Percentiles rank a stretch among this genome's conserved stretches.
Conservation (phyloP, 2,113 vertebrate species). For the Salvelinus alpinus region DNA sequence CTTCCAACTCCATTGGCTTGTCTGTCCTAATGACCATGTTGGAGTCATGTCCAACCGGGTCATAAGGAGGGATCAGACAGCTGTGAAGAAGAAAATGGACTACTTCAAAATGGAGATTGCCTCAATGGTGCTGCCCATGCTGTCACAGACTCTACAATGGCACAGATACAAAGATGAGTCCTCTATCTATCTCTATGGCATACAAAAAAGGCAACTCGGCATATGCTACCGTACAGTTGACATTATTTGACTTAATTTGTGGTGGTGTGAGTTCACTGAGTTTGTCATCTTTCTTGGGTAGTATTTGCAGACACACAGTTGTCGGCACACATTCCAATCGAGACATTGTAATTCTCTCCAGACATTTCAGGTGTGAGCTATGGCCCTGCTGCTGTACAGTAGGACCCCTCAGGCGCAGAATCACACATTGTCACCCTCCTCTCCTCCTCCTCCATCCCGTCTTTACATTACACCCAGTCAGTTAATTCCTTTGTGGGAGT, state of each 20-base stretch:
- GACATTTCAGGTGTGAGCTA: conserved; percentile 65
- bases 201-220: too few species aligned
- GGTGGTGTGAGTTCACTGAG: not conserved
- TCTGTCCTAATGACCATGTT: not conserved
- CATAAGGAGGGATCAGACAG: too few species aligned
- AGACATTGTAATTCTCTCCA: conserved; percentile 25
- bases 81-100: too few species aligned
- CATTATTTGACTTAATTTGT: too few species aligned
- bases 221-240: too few species aligned
- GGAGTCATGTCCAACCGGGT: not conserved
- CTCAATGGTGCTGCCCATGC: too few species aligned
- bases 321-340: conserved; percentile 52
- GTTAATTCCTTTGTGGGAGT: conserved; percentile 69
- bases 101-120: too few species aligned
- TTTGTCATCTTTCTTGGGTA: not conserved
- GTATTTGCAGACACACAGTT: conserved; percentile 5
- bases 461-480: conserved; percentile 57
- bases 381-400: not conserved
- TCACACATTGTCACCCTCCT: conserved; percentile 52
- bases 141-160: too few species aligned
- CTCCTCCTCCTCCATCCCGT: conserved; percentile 12
- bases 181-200: too few species aligned
- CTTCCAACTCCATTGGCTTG: too few species aligned
- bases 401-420: conserved; percentile 50
- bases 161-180: too few species aligned